Base-by-base conservation (phyloP, 2,797 vertebrate genomes). In the Buceros bicornis region DNA sequence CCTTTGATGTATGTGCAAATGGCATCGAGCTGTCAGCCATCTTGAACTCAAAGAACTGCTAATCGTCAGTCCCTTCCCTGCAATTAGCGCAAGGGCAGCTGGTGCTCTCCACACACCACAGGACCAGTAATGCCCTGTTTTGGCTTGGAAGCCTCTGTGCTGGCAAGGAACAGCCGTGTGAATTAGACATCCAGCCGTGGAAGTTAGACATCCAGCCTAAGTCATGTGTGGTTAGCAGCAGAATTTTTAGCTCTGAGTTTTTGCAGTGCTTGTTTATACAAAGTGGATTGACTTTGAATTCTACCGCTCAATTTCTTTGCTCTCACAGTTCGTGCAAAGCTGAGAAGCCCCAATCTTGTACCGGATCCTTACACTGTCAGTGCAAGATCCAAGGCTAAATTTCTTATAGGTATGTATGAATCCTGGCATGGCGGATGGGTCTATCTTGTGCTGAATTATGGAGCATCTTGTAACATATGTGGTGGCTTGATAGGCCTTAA, bases 31-130 rank as follows among this genome's bases (percentile, higher is more conserved):
- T 96, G 74, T 81, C 40, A 82, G 67, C 71, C 71, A 82, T 92
- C 87, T 67, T 87, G 89, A 93, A 87, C 88, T 96, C 86, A 94
- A 86, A 86, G 94, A 91, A 92, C 90, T 93, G 77, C 33, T 91
- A 81, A 93, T 94, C 91, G 89, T 93, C 87, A 50, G 31, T 40
- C 33, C 72, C 71, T 93, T 85, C 96, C 82, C 84, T 97, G 79
- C 92, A 96, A 95, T 96, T 96, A 96, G 6, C 92, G 87, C 56
- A 78, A 65, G 87, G 78, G 50, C 78, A 89, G 71, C 33, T 82
- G 91, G 74, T 94, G 54, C 76, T 83, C 67, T 87, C 87, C 84
- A 29, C 78, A 61, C 82, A 35, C 85, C 77, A 51, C 62, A 91
- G 50, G 89, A 77, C 78, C 93, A 69, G 22, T 26, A 85, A 87